Evolutionary conservation across 1,140 invertebrate species (phyloP).

Genomic region (Sesamia nonagrioides): DNA sequence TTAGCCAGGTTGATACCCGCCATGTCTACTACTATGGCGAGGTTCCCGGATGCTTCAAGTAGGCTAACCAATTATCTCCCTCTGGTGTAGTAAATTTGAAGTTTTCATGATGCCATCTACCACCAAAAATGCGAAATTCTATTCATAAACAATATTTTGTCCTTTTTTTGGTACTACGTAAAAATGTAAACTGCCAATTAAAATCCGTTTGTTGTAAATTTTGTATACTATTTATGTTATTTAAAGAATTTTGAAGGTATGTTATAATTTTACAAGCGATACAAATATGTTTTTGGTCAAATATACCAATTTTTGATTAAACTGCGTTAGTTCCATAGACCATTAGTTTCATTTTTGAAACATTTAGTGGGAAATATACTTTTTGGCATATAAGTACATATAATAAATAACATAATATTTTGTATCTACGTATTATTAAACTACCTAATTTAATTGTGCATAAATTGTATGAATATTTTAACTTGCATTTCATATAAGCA

Average conservation of each 20-base stretch:
- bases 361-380: too few relatives aligned
- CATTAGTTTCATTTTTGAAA: too few relatives aligned
- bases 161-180: slow-evolving; percentile 48
- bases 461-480: neutral
- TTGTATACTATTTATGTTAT: neutral
- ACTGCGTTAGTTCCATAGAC: too few relatives aligned
- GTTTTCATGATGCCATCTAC: slow-evolving; percentile 80
- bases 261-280: too few relatives aligned
- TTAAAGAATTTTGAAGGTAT: neutral
- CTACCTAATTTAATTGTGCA: too few relatives aligned
- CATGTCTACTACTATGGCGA: slow-evolving; percentile 90
- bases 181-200: slow-evolving; percentile 6
- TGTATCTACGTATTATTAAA: too few relatives aligned
- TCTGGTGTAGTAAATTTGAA: slow-evolving; percentile 80
- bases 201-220: neutral
- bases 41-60: slow-evolving; percentile 88
- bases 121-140: slow-evolving; percentile 69
- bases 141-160: slow-evolving; percentile 60
- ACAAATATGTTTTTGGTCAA: too few relatives aligned
- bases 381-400: too few relatives aligned
- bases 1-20: slow-evolving; percentile 91
- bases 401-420: too few relatives aligned
- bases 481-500: neutral
- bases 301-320: too few relatives aligned
- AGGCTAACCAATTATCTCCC: slow-evolving; percentile 86